Base-by-base conservation (phyloP, 64 coral and sea anemone species). In the Montipora foliosa region DNA sequence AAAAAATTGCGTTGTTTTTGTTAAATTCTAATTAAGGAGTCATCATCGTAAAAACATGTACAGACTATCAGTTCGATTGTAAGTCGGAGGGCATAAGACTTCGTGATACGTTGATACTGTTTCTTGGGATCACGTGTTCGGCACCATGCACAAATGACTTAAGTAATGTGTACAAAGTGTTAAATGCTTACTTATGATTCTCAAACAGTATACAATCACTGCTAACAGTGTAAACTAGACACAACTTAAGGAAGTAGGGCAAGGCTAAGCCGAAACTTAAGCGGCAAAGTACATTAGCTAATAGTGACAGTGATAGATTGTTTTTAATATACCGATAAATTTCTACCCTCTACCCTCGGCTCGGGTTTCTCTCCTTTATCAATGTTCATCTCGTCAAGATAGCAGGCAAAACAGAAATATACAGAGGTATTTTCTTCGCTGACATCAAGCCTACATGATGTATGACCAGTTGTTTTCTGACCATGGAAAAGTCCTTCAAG, bases 351-450 rank as follows among this genome's bases (percentile, higher is more conserved):
- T 59, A 37, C 37, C 2, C 37, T 47, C 66, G 45, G 67, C 82
- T 86, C 82, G 66, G 49, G 82, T 86, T 86, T 86, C 82, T 47
- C 9, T 49, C 6, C 45, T 86, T 86, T 86, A 86, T 86, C 82
- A 71, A 4, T 86, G 66, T 10, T 9, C 82, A 71, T 86, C 82
- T 86, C n/a, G 16, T 16, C 15, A 70, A 86, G 82, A 86, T 86
- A 86, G 82, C 66, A 72, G 16, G 4, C 66, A 46, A 47, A 69
- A 68, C 44, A 48, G 61, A 19, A 86, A 67, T 68, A n/a, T 46
- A 13, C 10, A 8, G 66, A 86, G 82, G 82, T 86, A 71, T 86
- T 37, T 37, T 72, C 45, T 15, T 3, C 21, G 45, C 47, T 86
- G 82, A 86, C 16, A 72, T 72, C 81, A 84, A 58, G 44, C 57